Evolutionary conservation across 2,113 vertebrate species (phyloP), one percentile per base, ranked within the genome.

Genomic region (Opisthocomus hoazin): DNA sequence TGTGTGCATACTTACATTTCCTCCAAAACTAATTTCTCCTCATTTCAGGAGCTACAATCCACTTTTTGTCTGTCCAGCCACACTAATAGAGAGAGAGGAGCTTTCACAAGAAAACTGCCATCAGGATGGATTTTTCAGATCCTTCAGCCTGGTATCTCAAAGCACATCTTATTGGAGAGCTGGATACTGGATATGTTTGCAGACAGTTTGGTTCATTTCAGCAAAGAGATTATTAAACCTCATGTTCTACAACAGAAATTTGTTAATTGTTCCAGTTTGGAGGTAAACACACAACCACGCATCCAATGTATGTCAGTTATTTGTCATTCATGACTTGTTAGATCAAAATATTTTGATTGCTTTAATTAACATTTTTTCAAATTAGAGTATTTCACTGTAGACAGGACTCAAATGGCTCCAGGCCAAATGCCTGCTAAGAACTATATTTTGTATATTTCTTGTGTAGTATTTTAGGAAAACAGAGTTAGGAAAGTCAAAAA

Each of bases 1-100:
- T 92, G 82, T 85, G 89, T 94, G 53, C 73, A 27, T 43, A 41
- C 22, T 89, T 70, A 32, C 9, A n/a, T 60, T 78, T 77, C 46
- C 71, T 89, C 48, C 84, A 69, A 95, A 96, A 92, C 23, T 10
- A 37, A 78, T 70, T 87, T 88, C 86, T 84, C 5, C 73, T 96
- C 63, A 63, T 56, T 66, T 93, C 78, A 69, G n/a, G 64, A 86
- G 51, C n/a, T 89, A 37, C 71, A 91, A 91, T 77, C 46, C 34
- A 26, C 58, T 84, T 96, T 84, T 87, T 90, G 79, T 93, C 82
- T 96, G 75, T 81, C 58, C 75, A 89, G 73, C 79, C 68, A 23
- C 58, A 89, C 37, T 90, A 79, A 71, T 17, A 37, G 5, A 79
- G 30, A 78, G 45, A 64, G 19, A 41, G 4, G 17, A 64, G 30